A percentile compares a stretch with the other conserved stretches of the same genome.
These are phyloP conservation scores for Delphinus delphis DNA, from an alignment of 2,113 vertebrate species.

Conservation along the genomic window DNA sequence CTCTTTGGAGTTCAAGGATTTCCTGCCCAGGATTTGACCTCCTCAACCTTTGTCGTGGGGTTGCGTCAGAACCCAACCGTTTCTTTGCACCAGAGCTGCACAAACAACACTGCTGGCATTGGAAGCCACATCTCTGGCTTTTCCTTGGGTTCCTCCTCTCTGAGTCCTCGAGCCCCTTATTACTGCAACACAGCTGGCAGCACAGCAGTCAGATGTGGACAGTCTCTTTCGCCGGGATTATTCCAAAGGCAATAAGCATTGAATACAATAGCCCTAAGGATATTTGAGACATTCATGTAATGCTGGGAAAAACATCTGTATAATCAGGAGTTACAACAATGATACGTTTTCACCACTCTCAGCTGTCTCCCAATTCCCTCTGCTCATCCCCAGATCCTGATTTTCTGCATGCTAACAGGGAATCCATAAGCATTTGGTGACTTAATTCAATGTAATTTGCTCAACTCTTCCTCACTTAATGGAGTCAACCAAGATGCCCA, in stretches of 20 bases:
- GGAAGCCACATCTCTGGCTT: background rate
- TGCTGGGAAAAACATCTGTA: background rate
- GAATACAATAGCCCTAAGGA: background rate
- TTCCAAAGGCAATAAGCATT: background rate
- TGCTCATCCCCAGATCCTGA: background rate
- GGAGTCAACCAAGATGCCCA: background rate
- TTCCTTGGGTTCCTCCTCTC: background rate
- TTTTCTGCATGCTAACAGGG: background rate
- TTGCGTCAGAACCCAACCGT: constrained; percentile 53
- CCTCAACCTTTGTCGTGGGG: constrained; percentile 28
- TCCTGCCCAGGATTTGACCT: constrained; percentile 66
- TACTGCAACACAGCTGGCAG: background rate
- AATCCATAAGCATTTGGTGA: background rate
- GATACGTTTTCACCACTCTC: background rate
- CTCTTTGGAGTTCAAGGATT: constrained; percentile 55
- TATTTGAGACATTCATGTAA: background rate
- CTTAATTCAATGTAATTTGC: background rate
- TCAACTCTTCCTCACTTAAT: constrained; percentile 13
- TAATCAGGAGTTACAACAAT: background rate
- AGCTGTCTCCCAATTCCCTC: background rate
- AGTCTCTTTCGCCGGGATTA: background rate
- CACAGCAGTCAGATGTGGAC: background rate
- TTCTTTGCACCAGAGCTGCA: constrained; percentile 40
- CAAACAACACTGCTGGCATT: constrained; percentile 33
- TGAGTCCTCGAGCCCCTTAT: background rate